Percentiles rank a stretch among this genome's conserved stretches.
Conservation (phyloP, 1,140 invertebrate species). For the Hyles vespertilio region DNA sequence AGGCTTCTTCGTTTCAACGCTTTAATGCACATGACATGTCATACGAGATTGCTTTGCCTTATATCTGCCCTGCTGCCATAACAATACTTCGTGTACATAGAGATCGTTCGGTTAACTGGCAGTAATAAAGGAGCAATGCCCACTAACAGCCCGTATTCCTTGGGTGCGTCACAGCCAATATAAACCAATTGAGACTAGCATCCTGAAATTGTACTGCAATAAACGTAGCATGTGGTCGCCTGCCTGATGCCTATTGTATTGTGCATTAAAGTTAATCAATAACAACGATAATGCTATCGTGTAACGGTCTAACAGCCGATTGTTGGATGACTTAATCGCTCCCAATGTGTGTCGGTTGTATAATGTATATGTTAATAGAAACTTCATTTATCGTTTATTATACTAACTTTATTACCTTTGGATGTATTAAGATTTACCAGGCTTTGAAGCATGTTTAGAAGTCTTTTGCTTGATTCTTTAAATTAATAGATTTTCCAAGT, state of each 20-base stretch:
- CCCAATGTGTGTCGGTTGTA: neutral
- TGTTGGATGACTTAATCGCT: neutral
- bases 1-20: too few relatives aligned
- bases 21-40: too few relatives aligned
- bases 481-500: too few relatives aligned
- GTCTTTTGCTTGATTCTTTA: too few relatives aligned
- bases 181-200: conserved; percentile 53
- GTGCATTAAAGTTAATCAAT: conserved; percentile 4
- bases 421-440: too few relatives aligned
- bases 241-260: conserved; percentile 1
- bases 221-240: conserved; percentile 1
- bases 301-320: neutral
- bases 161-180: conserved; percentile 48
- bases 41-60: too few relatives aligned
- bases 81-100: too few relatives aligned
- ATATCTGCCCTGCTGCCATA: too few relatives aligned
- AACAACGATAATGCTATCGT: conserved; percentile 1
- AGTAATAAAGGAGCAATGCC: conserved; percentile 13
- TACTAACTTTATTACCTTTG: too few relatives aligned
- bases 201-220: conserved; percentile 25
- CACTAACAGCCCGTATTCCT: conserved; percentile 15
- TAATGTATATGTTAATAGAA: too few relatives aligned
- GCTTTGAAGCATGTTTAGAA: too few relatives aligned
- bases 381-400: too few relatives aligned
- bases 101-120: conserved; percentile 4